These are phyloP conservation scores for Colius striatus DNA, from an alignment of 2,113 vertebrate genomes.

Conservation along the genomic window DNA sequence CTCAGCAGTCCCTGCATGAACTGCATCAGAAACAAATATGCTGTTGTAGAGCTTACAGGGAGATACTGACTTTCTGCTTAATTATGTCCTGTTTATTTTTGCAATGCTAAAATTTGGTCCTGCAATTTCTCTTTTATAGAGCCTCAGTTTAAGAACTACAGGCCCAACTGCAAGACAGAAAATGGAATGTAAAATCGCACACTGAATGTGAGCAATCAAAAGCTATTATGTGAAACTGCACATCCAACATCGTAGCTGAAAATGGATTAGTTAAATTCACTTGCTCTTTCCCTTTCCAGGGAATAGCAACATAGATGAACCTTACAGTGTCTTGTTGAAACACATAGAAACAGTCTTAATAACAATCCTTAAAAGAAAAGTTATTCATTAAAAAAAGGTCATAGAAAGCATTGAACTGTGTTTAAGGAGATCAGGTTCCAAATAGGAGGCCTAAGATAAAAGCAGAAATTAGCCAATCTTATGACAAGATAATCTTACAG, in stretches of 20 bases:
- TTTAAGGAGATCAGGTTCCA: background rate
- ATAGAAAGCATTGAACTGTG: background rate
- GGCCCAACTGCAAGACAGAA: slow-evolving; percentile 2
- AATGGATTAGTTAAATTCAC: background rate
- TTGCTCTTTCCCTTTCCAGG: background rate
- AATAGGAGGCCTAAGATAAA: background rate
- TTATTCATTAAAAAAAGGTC: background rate
- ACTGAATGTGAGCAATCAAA: slow-evolving; percentile 55
- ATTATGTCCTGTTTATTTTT: slow-evolving; percentile 30
- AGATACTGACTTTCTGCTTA: slow-evolving; percentile 30
- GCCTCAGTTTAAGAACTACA: background rate
- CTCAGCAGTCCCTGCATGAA: background rate
- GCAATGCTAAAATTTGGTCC: background rate
- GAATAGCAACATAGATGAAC: background rate
- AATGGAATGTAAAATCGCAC: background rate
- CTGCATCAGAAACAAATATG: background rate
- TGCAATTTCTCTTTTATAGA: slow-evolving; percentile 5
- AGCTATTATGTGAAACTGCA: slow-evolving; percentile 19
- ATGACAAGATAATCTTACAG: background rate
- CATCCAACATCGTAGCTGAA: background rate
- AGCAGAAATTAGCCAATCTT: background rate
- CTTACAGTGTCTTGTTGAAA: background rate
- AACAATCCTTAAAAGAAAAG: background rate
- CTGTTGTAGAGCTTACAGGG: background rate
- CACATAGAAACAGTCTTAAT: background rate